Base-by-base conservation (phyloP, 1,140 invertebrate species). In the Gryon sp. region DNA sequence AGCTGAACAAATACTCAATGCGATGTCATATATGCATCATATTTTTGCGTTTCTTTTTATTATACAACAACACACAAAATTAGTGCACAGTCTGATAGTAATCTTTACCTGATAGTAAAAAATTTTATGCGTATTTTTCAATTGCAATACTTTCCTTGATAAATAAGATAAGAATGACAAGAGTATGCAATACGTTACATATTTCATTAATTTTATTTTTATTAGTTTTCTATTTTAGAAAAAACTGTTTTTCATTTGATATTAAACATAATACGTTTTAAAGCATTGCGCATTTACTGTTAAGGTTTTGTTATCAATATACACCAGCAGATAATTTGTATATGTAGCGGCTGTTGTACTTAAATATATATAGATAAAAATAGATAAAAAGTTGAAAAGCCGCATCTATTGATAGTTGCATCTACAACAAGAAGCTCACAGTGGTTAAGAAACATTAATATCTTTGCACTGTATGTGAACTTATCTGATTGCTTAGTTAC, bases 381-480 rank as follows among this genome's bases (percentile, higher is more conserved):
- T 52, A 55, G 57, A 70, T 76, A 62, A 41, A 60, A 55, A 52
- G 15, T 26, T 22, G 24, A 22, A 41, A 43, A 41, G 18, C 20
- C 48, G 55, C 63, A 46, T 36, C 30, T 6, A 36, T 38, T 45
- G 63, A 70, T 59, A 76, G 50, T 41, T 41, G 63, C 43, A 53
- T 53, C 53, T 46, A 65, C 40, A 14, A 1, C 6, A 7, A 55
- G 40, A 16, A 48, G 73, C 63, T 24, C 45, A 59, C 60, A 66
- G 53, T 60, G 30, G 50, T 43, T 52, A 40, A 65, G 62, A 26
- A 45, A 57, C 76, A 74, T 78, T 78, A 74, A 78, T 73, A 78
- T 69, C 45, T 57, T 46, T 50, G 69, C 63, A 45, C 24, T 38
- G 66, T 63, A 48, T 50, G 41, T 53, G 19, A 22, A 65, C 38